Base-by-base conservation (phyloP, 2,797 vertebrate species). In the Buphagus erythrorhynchus region DNA sequence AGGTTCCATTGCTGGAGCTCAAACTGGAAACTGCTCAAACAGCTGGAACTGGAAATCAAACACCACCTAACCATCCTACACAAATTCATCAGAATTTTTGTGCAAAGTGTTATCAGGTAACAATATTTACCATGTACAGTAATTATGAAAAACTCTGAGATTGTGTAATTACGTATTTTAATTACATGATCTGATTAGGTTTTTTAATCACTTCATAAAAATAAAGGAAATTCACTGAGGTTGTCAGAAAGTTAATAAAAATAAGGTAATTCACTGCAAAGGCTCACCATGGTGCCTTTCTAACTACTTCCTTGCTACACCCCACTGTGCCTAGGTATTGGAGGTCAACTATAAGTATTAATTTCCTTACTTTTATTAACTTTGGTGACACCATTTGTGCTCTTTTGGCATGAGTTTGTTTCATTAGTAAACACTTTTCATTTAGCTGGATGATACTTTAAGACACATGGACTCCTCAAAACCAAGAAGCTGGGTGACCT, bases 161-260 rank as follows among this genome's bases (percentile, higher is more conserved):
- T 96, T 95, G 88, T 97, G 95, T 93, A 97, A 97, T 97, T 96
- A 97, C 91, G 75, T 95, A 95, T 97, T 94, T 95, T 93, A 97
- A 97, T 97, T 98, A 97, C 95, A 95, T 86, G 90, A 97, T 97
- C 96, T 97, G 95, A 95, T 98, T 98, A 98, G 97, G 96, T 95
- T 97, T 96, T 95, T 97, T 96, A 97, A 98, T 98, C 97, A 97
- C 96, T 59, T 96, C 75, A 96, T 94, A 97, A 96, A 98, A 98
- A 98, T 97, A 98, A 93, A 96, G 92, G 96, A 97, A 97, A 95
- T 96, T 95, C 96, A 95, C 95, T 61, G 81, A 96, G 90, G 93
- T 91, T 97, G 92, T 97, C 95, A 93, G 65, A 80, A 95, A 93
- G 89, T 96, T 97, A 97, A 95, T 95, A 96, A 97, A 96, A 96